Conservation (phyloP, 2,888 invertebrate genomes). For the Psylliodes chrysocephalus region DNA sequence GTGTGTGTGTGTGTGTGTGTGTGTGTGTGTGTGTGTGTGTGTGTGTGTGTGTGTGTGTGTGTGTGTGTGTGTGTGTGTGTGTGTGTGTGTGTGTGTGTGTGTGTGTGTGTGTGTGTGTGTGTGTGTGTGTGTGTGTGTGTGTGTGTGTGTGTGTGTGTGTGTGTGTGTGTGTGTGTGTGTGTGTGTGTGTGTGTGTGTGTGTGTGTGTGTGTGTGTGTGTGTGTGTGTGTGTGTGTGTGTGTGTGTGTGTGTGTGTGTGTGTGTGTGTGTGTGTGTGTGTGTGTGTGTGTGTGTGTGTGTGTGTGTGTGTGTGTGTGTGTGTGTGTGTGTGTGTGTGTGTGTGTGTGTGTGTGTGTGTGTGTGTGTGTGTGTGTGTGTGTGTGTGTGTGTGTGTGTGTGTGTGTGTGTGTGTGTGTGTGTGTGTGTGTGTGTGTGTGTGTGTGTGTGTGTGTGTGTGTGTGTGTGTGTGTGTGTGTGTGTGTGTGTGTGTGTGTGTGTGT, state of each 20-base stretch:
- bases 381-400: slow-evolving; percentile 11
- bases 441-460: too few relatives aligned
- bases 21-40: slow-evolving; percentile 4
- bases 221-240: slow-evolving; percentile 11
- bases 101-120: slow-evolving; percentile 11
- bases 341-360: slow-evolving; percentile 11
- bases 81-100: slow-evolving; percentile 11
- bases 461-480: too few relatives aligned
- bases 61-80: slow-evolving; percentile 11
- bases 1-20: not conserved
- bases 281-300: slow-evolving; percentile 8
- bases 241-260: slow-evolving; percentile 11
- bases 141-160: slow-evolving; percentile 11
- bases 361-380: slow-evolving; percentile 11
- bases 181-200: slow-evolving; percentile 11
- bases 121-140: slow-evolving; percentile 11
- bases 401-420: slow-evolving; percentile 11
- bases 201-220: slow-evolving; percentile 11
- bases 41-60: slow-evolving; percentile 11
- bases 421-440: not conserved
- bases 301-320: slow-evolving; percentile 11
- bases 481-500: too few relatives aligned
- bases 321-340: slow-evolving; percentile 11
- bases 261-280: slow-evolving; percentile 11
- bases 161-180: slow-evolving; percentile 11